Evolutionary conservation across 1,140 invertebrate species (phyloP).

Genomic region (Scaptomyza montana): DNA sequence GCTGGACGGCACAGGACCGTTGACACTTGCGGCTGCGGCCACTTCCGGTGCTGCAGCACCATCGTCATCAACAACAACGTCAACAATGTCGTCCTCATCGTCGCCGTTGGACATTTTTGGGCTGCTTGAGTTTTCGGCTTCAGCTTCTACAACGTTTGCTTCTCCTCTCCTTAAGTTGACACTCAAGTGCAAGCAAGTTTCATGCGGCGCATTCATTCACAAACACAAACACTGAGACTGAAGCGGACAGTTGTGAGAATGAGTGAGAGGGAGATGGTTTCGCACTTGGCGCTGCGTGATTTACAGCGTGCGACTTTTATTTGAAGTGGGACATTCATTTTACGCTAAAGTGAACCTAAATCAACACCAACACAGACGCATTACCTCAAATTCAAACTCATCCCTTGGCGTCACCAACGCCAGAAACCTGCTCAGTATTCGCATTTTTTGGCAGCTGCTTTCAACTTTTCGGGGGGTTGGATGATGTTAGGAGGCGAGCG

Average conservation of each 20-base stretch:
- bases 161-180: constrained; percentile 49
- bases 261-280: constrained; percentile 40
- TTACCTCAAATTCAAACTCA: not conserved
- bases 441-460: constrained; percentile 54
- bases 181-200: constrained; percentile 75
- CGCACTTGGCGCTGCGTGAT: constrained; percentile 64
- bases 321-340: constrained; percentile 82
- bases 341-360: constrained; percentile 82
- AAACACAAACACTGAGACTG: constrained; percentile 15
- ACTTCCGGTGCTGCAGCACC: constrained; percentile 63
- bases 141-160: not conserved
- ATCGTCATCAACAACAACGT: constrained; percentile 55
- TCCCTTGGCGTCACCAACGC: not conserved
- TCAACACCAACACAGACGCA: constrained; percentile 64
- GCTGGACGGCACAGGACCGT: constrained; percentile 62
- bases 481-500: too few relatives aligned
- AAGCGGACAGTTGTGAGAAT: not conserved
- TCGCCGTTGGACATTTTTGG: constrained; percentile 71
- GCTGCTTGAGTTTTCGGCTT: constrained; percentile 1
- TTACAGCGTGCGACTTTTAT: constrained; percentile 81
- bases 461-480: constrained; percentile 7
- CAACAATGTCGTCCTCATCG: constrained; percentile 15
- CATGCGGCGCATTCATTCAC: constrained; percentile 69
- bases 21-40: constrained; percentile 77
- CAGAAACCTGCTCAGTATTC: constrained; percentile 30